Conservation (phyloP, 2,113 vertebrate species). For the Scalopus aquaticus region DNA sequence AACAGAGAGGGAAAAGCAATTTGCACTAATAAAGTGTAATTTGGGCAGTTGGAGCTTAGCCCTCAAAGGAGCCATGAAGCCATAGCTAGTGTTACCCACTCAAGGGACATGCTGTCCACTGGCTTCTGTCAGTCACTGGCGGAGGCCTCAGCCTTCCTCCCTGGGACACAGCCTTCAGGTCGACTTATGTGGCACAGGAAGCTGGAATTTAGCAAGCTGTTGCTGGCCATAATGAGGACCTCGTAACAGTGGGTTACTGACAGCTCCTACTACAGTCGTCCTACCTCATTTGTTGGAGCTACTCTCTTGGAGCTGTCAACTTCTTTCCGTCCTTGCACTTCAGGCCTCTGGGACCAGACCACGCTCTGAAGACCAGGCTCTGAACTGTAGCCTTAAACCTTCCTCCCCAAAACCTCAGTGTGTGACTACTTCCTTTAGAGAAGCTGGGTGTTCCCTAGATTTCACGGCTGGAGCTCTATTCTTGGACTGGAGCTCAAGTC, state of each 20-base stretch:
- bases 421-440: not conserved
- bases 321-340: not conserved
- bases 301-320: not conserved
- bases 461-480: not conserved
- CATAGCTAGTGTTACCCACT: rapidly evolving
- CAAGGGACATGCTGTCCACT: not conserved
- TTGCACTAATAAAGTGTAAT: rapidly evolving
- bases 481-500: not conserved
- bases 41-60: not conserved
- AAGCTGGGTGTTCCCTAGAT: not conserved
- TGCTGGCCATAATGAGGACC: not conserved
- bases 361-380: not conserved
- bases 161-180: not conserved
- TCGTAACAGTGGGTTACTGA: not conserved
- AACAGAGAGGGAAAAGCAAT: not conserved
- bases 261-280: not conserved
- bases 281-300: not conserved
- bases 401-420: not conserved
- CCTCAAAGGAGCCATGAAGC: not conserved
- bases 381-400: not conserved
- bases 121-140: not conserved
- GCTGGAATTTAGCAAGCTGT: not conserved
- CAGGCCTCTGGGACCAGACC: not conserved
- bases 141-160: not conserved
- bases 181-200: not conserved